Evolutionary conservation across 1,140 invertebrate genomes (phyloP).

Genomic region (Armadillidium nasatum): DNA sequence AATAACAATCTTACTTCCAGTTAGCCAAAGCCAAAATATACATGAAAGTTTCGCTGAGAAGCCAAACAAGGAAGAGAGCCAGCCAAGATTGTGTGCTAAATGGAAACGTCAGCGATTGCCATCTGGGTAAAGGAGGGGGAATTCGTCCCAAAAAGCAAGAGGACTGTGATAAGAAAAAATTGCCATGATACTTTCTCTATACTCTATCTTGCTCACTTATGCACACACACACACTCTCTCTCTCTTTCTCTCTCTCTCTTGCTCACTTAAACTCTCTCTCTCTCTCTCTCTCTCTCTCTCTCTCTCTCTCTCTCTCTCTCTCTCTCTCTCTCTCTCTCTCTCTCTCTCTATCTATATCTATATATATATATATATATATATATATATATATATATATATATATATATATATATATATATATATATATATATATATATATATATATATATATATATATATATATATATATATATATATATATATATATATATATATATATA

Average conservation of each 20-base stretch:
- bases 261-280: neutral
- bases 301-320: no score
- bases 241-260: no score
- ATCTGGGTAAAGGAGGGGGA: slow-evolving; percentile 27
- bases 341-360: no score
- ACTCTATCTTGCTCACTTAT: neutral
- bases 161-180: slow-evolving; percentile 26
- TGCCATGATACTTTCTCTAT: no score
- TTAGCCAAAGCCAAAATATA: neutral
- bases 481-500: no score
- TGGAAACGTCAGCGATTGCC: slow-evolving; percentile 35
- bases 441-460: no score
- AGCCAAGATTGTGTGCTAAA: slow-evolving; percentile 33
- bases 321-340: no score
- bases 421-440: no score
- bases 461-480: no score
- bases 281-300: neutral
- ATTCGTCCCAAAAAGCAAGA: slow-evolving; percentile 38
- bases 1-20: neutral
- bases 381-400: no score
- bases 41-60: neutral
- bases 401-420: no score
- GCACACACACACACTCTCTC: neutral
- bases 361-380: no score
- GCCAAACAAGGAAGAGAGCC: slow-evolving; percentile 10